Conservation (phyloP, 2,888 invertebrate species). For the Meiosimyza decipiens region DNA sequence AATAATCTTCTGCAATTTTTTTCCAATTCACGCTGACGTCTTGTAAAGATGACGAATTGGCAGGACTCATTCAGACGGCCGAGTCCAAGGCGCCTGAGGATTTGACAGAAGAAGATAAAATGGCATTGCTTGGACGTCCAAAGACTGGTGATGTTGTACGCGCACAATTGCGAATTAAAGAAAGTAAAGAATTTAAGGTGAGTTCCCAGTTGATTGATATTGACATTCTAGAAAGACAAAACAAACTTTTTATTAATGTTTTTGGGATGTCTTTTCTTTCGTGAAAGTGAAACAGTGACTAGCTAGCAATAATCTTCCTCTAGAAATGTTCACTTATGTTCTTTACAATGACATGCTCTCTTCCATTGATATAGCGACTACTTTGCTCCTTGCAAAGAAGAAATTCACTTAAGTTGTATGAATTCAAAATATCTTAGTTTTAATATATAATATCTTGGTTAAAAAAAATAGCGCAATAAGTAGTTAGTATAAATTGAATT, state of each 20-base stretch:
- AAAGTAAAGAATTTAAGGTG: constrained; percentile 99
- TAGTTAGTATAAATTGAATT: too few relatives aligned
- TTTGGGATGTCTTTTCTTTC: too few relatives aligned
- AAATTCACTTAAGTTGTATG: too few relatives aligned
- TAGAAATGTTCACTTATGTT: too few relatives aligned
- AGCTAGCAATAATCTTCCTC: too few relatives aligned
- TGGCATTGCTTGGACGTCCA: constrained; percentile 91
- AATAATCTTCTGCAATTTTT: constrained; percentile 24
- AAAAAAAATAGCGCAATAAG: too few relatives aligned
- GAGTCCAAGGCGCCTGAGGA: constrained; percentile 75
- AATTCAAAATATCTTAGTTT: too few relatives aligned
- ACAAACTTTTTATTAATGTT: neutral
- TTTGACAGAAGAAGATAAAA: constrained; percentile 84
- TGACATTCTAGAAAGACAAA: neutral
- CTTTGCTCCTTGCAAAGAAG: too few relatives aligned
- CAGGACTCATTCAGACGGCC: constrained; percentile 73
- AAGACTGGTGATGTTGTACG: constrained; percentile 87
- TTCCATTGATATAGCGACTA: too few relatives aligned
- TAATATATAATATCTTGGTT: too few relatives aligned
- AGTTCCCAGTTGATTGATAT: constrained; percentile 48
- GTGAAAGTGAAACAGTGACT: too few relatives aligned
- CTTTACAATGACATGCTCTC: too few relatives aligned
- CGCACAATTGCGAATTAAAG: constrained; percentile 91
- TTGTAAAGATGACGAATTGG: constrained; percentile 69
- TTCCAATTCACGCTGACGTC: constrained; percentile 5